Evolutionary conservation across 2,797 vertebrate species (phyloP).

Genomic region (Streptopelia turtur): DNA sequence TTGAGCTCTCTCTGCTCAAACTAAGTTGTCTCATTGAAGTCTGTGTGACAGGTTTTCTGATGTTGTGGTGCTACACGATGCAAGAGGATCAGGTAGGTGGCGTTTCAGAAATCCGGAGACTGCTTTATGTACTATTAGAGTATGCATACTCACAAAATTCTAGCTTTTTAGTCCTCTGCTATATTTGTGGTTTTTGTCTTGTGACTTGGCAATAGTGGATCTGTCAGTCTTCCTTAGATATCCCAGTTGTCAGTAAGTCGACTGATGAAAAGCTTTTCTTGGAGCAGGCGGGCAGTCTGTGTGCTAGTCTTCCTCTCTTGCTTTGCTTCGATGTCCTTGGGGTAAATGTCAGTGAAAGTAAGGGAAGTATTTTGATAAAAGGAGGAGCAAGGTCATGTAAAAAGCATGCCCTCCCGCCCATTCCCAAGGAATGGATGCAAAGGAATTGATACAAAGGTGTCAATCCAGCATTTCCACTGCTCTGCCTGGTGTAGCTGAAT

Average conservation of each 20-base stretch:
- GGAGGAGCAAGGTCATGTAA: conserved; percentile 17
- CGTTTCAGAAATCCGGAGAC: conserved; percentile 58
- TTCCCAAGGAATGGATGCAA: neutral
- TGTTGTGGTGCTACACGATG: neutral
- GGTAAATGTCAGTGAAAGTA: conserved; percentile 42
- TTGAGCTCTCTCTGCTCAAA: neutral
- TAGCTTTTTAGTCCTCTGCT: conserved; percentile 7
- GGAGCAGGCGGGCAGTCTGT: neutral
- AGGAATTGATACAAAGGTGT: neutral
- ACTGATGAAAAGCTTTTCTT: conserved; percentile 16
- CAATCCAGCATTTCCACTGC: neutral
- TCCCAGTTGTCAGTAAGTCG: neutral
- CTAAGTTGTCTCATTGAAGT: neutral
- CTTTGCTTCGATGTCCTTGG: conserved; percentile 2
- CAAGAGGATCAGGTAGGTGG: conserved; percentile 26
- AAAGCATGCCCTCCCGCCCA: neutral
- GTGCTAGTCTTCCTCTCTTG: neutral
- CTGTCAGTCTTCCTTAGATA: neutral
- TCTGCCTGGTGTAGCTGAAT: neutral
- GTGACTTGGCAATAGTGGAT: conserved; percentile 6
- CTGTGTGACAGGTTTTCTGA: neutral
- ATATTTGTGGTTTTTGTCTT: conserved; percentile 18
- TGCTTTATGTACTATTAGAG: conserved; percentile 18
- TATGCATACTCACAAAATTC: neutral
- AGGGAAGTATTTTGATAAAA: conserved; percentile 46